These are phyloP conservation scores for Cassiopea xamachana DNA, from an alignment of 30 jellyfish, hydroid and myxozoan species.

Conservation along the genomic window DNA sequence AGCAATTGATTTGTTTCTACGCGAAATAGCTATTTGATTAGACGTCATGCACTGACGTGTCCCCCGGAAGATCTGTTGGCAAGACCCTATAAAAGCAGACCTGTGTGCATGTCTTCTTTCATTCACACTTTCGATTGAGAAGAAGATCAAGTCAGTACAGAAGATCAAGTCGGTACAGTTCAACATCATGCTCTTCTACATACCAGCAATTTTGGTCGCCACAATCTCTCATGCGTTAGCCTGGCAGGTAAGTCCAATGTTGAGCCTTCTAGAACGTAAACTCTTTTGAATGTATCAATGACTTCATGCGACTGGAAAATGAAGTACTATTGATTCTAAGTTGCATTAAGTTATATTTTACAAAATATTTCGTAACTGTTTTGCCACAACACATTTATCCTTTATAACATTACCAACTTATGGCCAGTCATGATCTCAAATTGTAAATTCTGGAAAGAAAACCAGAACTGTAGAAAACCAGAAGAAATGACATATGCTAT, in stretches of 20 bases:
- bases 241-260: background rate
- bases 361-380: too few species aligned
- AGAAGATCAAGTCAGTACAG: background rate
- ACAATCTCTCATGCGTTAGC: background rate
- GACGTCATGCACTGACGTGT: background rate
- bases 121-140: background rate
- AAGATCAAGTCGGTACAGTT: background rate
- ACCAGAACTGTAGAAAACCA: too few species aligned
- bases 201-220: background rate
- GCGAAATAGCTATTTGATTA: background rate
- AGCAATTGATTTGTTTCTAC: background rate
- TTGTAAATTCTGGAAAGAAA: too few species aligned
- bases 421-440: too few species aligned
- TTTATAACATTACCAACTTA: too few species aligned
- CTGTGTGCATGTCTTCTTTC: background rate
- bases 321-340: too few species aligned
- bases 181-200: background rate
- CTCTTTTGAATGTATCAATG: too few species aligned
- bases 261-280: background rate
- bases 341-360: too few species aligned
- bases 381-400: too few species aligned
- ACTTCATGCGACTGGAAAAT: too few species aligned
- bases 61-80: background rate
- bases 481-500: too few species aligned
- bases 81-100: background rate